phyloP scores from a whole-genome alignment of 1,140 invertebrate genomes.

The Calephelis nemesis region DNA sequence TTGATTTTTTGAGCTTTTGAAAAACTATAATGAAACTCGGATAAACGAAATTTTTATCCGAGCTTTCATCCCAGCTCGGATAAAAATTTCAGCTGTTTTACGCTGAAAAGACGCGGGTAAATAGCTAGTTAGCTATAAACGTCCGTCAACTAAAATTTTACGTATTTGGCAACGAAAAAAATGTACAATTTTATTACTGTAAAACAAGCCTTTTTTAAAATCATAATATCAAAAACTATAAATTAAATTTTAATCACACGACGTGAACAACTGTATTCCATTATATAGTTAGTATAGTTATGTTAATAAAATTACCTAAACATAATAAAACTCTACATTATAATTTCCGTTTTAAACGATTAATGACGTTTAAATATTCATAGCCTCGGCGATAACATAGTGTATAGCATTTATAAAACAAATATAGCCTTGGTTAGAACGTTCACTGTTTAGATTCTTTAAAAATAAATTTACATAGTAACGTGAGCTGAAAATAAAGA shows the following conservation, averaged over 20 bases:
- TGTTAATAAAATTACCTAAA: neutral
- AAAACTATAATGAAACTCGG: too few species aligned
- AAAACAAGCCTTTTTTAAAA: too few species aligned
- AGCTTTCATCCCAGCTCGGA: too few species aligned
- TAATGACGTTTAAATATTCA: neutral
- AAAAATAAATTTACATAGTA: conserved; percentile 73
- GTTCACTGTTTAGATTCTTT: conserved; percentile 47
- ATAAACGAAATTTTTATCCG: too few species aligned
- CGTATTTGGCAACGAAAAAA: too few species aligned
- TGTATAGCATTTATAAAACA: conserved; percentile 29
- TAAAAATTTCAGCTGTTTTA: too few species aligned
- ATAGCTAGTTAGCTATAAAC: too few species aligned
- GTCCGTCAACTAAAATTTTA: too few species aligned
- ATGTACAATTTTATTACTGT: too few species aligned
- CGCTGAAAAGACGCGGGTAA: too few species aligned
- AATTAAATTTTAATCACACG: neutral
- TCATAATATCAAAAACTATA: too few species aligned
- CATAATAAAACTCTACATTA: neutral
- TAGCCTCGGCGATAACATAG: neutral
- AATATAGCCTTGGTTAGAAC: conserved; percentile 36
- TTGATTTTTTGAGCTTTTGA: too few species aligned
- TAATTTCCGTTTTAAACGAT: neutral
- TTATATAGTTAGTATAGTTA: neutral
- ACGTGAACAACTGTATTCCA: neutral
- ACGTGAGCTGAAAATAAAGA: conserved; percentile 69